These are phyloP conservation scores for Poecilia picta DNA, from an alignment of 2,797 vertebrate species.

Conservation along the genomic window DNA sequence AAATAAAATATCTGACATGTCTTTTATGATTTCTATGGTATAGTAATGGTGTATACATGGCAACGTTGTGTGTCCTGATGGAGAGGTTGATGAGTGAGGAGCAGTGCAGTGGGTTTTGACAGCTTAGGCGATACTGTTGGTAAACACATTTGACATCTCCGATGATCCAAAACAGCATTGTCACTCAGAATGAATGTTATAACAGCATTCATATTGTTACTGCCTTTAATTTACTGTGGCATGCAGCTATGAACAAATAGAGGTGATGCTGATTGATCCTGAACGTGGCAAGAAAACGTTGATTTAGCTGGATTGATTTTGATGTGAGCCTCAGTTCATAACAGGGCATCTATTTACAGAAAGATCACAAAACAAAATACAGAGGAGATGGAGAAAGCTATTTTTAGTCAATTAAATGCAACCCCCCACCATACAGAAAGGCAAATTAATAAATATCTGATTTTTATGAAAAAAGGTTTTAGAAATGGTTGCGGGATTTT, in stretches of 20 bases:
- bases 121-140: slow-evolving; percentile 39
- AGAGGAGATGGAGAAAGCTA: not conserved
- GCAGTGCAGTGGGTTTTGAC: slow-evolving; percentile 50
- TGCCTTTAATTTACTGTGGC: slow-evolving; percentile 35
- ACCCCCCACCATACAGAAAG: not conserved
- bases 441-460: not conserved
- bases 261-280: slow-evolving; percentile 11
- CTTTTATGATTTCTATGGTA: slow-evolving; percentile 1
- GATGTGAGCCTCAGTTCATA: not conserved
- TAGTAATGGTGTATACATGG: not conserved
- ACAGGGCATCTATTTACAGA: not conserved
- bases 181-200: slow-evolving; percentile 40
- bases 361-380: slow-evolving; percentile 1
- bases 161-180: slow-evolving; percentile 38
- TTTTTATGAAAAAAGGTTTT: not conserved
- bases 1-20: not conserved
- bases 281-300: slow-evolving; percentile 12
- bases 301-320: slow-evolving; percentile 5
- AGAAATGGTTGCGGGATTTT: not conserved
- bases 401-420: not conserved
- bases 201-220: slow-evolving; percentile 21
- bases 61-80: slow-evolving; percentile 11
- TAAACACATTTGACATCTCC: slow-evolving; percentile 35
- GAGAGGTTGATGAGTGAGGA: slow-evolving; percentile 31
- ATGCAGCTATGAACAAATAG: slow-evolving; percentile 8